Evolutionary conservation across 2,888 invertebrate genomes (phyloP).

Genomic region (Seira ritae): DNA sequence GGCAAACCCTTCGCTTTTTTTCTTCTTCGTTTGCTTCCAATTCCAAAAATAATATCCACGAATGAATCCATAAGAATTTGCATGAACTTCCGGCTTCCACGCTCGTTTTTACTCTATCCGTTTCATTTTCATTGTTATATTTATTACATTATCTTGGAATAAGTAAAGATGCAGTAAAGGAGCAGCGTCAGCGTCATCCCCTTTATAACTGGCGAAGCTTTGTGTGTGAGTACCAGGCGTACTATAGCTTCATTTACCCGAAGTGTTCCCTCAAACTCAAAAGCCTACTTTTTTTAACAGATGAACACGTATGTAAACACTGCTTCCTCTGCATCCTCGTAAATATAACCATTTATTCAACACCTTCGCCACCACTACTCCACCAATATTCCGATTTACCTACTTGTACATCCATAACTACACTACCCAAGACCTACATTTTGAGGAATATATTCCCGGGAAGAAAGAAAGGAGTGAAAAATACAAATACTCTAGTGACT

Average conservation of each 20-base stretch:
- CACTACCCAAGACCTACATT: constrained; percentile 32
- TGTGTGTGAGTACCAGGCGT: not conserved
- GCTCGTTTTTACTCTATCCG: constrained; percentile 36
- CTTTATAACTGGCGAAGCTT: not conserved
- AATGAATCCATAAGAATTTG: constrained; percentile 51
- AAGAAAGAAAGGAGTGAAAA: not conserved
- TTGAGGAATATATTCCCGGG: not conserved
- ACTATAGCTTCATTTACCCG: not conserved
- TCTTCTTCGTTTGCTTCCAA: not conserved
- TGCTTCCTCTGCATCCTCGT: constrained; percentile 21
- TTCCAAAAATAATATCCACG: constrained; percentile 14
- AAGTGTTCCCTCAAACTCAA: not conserved
- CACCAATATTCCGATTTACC: not conserved
- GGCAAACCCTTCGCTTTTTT: not conserved
- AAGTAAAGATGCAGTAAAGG: constrained; percentile 20
- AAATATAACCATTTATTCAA: constrained; percentile 37
- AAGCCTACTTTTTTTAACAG: constrained; percentile 38
- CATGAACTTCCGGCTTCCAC: constrained; percentile 11
- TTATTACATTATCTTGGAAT: constrained; percentile 52
- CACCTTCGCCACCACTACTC: constrained; percentile 32
- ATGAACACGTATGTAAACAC: constrained; percentile 47
- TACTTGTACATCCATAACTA: constrained; percentile 21
- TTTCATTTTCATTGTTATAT: constrained; percentile 60
- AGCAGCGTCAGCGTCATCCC: not conserved
- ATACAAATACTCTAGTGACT: constrained; percentile 59